A percentile compares a stretch with the other conserved stretches of the same genome.
Conservation (phyloP, 2,888 invertebrate genomes). For the Oasisia sp. region DNA sequence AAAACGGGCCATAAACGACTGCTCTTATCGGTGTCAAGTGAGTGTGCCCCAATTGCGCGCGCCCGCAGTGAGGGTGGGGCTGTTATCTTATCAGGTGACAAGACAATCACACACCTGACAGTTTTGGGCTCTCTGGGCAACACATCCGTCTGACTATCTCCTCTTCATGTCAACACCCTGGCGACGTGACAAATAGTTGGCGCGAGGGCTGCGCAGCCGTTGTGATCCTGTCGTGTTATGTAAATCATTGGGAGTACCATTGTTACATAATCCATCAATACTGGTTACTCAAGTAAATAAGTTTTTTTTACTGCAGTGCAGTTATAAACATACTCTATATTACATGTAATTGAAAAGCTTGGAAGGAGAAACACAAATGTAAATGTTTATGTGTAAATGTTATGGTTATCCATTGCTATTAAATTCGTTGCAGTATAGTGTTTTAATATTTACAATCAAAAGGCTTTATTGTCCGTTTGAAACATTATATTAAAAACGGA, state of each 20-base stretch:
- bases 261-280: not conserved
- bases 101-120: not conserved
- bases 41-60: not conserved
- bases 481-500: no score
- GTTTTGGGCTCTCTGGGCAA: not conserved
- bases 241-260: not conserved
- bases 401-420: no score
- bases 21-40: not conserved
- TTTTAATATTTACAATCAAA: no score
- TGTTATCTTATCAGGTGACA: constrained; percentile 17
- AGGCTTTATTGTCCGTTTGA: no score
- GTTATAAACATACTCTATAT: no score
- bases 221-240: not conserved
- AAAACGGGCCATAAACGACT: not conserved
- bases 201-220: not conserved
- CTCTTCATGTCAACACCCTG: not conserved
- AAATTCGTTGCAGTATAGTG: no score
- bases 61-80: not conserved
- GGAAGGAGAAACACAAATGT: no score
- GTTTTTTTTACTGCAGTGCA: no score
- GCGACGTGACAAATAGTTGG: not conserved
- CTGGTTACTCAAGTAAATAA: no score
- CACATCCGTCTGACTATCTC: not conserved
- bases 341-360: no score
- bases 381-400: no score